These are phyloP conservation scores for Neodiprion virginianus DNA, from an alignment of 1,140 invertebrate genomes.

Conservation along the genomic window DNA sequence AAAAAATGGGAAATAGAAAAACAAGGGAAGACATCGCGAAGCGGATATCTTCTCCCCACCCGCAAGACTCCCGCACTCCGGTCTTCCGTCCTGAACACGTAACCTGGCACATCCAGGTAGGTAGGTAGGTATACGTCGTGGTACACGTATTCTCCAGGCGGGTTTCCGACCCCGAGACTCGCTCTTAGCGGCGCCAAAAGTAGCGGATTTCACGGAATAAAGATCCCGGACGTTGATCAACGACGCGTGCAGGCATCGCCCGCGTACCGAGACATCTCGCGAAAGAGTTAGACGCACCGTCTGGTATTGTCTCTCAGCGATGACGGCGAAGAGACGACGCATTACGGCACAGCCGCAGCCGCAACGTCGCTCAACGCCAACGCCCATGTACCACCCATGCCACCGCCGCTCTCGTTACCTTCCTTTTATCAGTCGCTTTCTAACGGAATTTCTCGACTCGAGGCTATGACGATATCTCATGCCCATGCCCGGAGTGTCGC, in stretches of 20 bases:
- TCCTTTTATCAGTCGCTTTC: conserved; percentile 7
- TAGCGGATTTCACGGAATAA: neutral
- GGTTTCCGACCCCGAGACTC: neutral
- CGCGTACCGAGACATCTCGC: too few relatives aligned
- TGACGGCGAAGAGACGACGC: too few relatives aligned
- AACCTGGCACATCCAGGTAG: too few relatives aligned
- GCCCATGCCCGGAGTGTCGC: neutral
- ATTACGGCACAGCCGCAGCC: too few relatives aligned
- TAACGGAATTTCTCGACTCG: conserved; percentile 3
- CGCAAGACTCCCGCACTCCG: neutral
- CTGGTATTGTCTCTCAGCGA: too few relatives aligned
- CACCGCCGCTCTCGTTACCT: neutral
- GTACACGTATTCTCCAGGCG: too few relatives aligned
- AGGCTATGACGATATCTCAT: neutral
- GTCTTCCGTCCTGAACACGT: too few relatives aligned
- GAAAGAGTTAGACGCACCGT: too few relatives aligned
- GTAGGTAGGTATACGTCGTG: too few relatives aligned
- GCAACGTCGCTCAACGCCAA: too few relatives aligned
- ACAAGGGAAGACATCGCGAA: neutral
- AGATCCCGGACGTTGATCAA: neutral
- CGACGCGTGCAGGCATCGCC: neutral
- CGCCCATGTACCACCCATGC: neutral
- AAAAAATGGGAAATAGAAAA: too few relatives aligned
- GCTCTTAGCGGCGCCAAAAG: neutral
- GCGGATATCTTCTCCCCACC: neutral